Evolutionary conservation across 2,888 invertebrate genomes (phyloP).

Genomic region (Lycocerus yunnanus): DNA sequence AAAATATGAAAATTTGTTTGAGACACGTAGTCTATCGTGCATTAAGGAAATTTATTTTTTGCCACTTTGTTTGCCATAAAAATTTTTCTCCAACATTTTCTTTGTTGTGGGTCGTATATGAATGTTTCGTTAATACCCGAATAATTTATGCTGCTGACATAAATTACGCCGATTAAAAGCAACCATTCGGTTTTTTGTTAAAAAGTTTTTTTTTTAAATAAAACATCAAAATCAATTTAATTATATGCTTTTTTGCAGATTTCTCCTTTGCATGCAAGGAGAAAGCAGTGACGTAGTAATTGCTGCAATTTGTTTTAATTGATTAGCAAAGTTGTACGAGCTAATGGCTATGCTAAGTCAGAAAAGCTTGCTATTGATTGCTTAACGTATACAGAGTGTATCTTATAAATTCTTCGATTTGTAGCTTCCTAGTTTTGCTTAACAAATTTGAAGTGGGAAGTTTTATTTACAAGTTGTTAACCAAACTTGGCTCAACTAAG

Average conservation of each 20-base stretch:
- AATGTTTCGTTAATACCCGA: not conserved
- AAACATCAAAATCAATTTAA: not conserved
- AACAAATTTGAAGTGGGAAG: not conserved
- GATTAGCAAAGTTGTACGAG: not conserved
- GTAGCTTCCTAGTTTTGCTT: not conserved
- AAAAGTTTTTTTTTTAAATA: not conserved
- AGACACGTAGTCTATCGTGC: slow-evolving; percentile 23
- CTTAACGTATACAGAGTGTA: not conserved
- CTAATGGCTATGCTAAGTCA: not conserved
- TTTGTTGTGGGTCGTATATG: not conserved
- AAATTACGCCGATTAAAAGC: not conserved
- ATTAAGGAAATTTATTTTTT: slow-evolving; percentile 21
- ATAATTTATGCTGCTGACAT: not conserved
- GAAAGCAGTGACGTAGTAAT: not conserved
- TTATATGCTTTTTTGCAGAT: no score
- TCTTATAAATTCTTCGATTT: not conserved
- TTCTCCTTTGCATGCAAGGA: not conserved
- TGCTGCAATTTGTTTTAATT: not conserved
- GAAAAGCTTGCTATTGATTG: not conserved
- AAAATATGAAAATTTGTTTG: slow-evolving; percentile 31
- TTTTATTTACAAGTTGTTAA: not conserved
- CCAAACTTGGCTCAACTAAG: not conserved
- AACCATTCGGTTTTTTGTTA: not conserved
- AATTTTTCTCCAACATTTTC: not conserved
- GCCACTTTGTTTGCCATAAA: not conserved